Evolutionary conservation across 2,888 invertebrate species (phyloP).

Genomic region (Leistus spinibarbis): DNA sequence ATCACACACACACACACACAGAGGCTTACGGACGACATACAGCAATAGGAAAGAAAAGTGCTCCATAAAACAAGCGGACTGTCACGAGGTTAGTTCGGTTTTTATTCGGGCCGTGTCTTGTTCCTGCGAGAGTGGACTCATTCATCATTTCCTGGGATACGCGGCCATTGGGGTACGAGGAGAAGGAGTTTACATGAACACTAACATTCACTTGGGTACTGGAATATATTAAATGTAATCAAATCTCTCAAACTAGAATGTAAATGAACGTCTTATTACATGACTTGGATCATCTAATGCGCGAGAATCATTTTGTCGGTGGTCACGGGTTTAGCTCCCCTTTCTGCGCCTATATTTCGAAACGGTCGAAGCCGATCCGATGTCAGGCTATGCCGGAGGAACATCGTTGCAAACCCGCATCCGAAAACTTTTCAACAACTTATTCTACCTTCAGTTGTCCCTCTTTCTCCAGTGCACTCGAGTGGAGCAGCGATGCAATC

Average conservation of each 20-base stretch:
- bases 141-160: conserved; percentile 46
- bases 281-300: too few species aligned
- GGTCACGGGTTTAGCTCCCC: conserved; percentile 34
- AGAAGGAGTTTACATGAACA: too few species aligned
- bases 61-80: conserved; percentile 46
- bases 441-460: neutral
- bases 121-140: conserved; percentile 46
- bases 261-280: too few species aligned
- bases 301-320: too few species aligned
- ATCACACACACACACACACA: conserved; percentile 37
- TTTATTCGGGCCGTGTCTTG: conserved; percentile 47
- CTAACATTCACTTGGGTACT: too few species aligned
- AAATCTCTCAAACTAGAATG: too few species aligned
- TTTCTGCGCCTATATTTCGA: neutral
- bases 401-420: conserved; percentile 16
- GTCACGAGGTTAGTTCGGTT: conserved; percentile 47
- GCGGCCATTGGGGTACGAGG: neutral
- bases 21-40: neutral
- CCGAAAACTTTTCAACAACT: conserved; percentile 23
- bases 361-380: neutral
- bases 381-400: neutral
- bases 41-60: conserved; percentile 42
- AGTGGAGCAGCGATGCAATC: conserved; percentile 47
- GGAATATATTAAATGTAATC: too few species aligned
- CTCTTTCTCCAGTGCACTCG: neutral